Evolutionary conservation across 2,113 vertebrate species (phyloP), one percentile per base, ranked within the genome.

Genomic region (Hiodon tergisus): DNA sequence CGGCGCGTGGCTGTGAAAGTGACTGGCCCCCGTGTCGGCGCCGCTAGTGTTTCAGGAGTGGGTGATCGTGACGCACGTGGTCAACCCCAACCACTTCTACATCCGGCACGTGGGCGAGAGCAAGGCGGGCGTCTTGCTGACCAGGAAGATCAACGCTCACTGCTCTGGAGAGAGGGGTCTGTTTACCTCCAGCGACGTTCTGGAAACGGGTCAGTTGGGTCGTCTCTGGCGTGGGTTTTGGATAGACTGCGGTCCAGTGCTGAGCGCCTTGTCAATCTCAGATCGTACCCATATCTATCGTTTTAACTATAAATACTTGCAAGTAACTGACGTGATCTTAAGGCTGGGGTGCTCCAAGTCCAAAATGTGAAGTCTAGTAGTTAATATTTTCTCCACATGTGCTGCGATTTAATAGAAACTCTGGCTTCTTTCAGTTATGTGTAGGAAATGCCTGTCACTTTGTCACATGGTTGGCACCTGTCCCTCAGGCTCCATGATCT

Each of bases 71-170:
- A 93, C 86, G 68, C 91, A 94, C 48, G 83, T 98, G 58, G 80
- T 93, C 86, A 93, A 91, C 85, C 97, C 96, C 3, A 92, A 88
- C 83, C 91, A 95, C 80, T 98, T 98, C 86, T 98, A 96, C 6
- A 14, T 98, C 70, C 88, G 76, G n/a, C 93, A 90, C 55, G 82
- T 91, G 63, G 82, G 88, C 0, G 92, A 95, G 83, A 91, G 75
- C 78, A 92, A 81, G 80, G 85, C 86, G 63, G 78, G 81, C 0
- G 57, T 78, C 59, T 0, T 80, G 71, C 81, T 98, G 71, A 88
- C 89, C 59, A 90, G 83, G 78, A 93, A 85, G 78, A 76, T 98
- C 73, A 87, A 86, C 67, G 4, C 75, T 0, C 84, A 92, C 53
- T 94, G 93, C 84, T 76, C 2, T 63, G 80, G n/a, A 60, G 73